phyloP scores from a whole-genome alignment of 2,888 invertebrate genomes.

The Tachystola acroxantha region DNA sequence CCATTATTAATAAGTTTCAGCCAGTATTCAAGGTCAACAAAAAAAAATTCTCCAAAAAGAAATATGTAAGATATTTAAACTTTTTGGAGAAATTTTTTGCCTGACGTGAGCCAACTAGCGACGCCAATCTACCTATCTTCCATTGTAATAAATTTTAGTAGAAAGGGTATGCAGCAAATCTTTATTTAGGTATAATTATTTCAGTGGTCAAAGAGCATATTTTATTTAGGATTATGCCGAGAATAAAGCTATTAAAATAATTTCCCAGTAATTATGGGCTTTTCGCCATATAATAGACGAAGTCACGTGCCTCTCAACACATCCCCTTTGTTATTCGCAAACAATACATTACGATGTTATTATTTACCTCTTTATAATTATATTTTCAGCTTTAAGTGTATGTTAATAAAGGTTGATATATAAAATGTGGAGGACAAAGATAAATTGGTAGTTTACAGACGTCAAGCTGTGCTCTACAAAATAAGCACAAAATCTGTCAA shows the following conservation, averaged over 20 bases:
- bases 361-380: not conserved
- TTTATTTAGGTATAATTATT: too few relatives aligned
- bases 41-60: too few relatives aligned
- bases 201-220: too few relatives aligned
- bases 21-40: too few relatives aligned
- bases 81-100: too few relatives aligned
- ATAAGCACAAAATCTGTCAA: slow-evolving; percentile 47
- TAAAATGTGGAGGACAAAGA: slow-evolving; percentile 1
- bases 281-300: slow-evolving; percentile 34
- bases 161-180: too few relatives aligned
- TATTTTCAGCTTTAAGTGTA: not conserved
- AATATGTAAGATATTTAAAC: too few relatives aligned
- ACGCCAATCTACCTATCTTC: too few relatives aligned
- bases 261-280: slow-evolving; percentile 41
- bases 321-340: slow-evolving; percentile 37
- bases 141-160: too few relatives aligned
- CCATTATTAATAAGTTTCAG: too few relatives aligned
- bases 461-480: slow-evolving; percentile 27
- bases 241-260: slow-evolving; percentile 1
- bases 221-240: not conserved
- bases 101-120: too few relatives aligned
- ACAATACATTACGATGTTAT: slow-evolving; percentile 24
- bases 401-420: not conserved
- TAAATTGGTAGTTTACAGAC: slow-evolving; percentile 14
- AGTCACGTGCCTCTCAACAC: slow-evolving; percentile 48